Evolutionary conservation across 2,797 vertebrate species (phyloP), one percentile per base, ranked within the genome.

Genomic region (Huso huso): DNA sequence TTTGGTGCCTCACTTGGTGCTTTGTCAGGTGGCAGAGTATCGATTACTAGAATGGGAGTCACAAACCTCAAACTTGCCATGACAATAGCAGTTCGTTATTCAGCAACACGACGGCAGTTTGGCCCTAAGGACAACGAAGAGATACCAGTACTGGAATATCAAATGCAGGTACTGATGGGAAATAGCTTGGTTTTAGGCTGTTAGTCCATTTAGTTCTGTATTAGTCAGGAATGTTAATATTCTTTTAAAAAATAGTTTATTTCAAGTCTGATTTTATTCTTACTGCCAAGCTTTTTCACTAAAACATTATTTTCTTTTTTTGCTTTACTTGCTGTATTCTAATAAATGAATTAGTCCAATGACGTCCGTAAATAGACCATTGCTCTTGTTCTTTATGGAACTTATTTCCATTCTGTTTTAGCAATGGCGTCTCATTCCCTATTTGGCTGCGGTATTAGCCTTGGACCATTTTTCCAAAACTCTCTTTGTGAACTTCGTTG

Each of bases 391-490:
- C 37, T 37, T 37, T 37, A 37, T 37, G 3, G 5, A 37, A 37
- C 4, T 37, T 37, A 37, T 37, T 37, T 37, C 69, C 4, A 67
- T 73, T 10, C 68, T 23, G 1, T 81, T 73, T 3, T 61, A 98
- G 96, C 96, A 97, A 88, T 99, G 94, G 94, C 93, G 96, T 51
- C 82, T 98, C 58, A 81, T 98, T 51, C 95, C 96, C 0, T 98
- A 93, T 70, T 77, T 99, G 78, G 94, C 94, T 0, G 93, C 94
- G 0, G 57, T 78, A 0, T 93, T 77, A 2, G 94, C 84, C 10
- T 80, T 96, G 11, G 90, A 95, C 64, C 69, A 87, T 75, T 95
- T 97, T 75, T 80, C 85, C 62, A 94, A 85, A 67, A 81, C 77
- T 0, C 70, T 92, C 18, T 80, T 81, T 66, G 70, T 83, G 74